A percentile compares a stretch with the other conserved stretches of the same genome.
Evolutionary conservation across 1,140 invertebrate species (phyloP).

Genomic region (Pseudomyrmex gracilis): DNA sequence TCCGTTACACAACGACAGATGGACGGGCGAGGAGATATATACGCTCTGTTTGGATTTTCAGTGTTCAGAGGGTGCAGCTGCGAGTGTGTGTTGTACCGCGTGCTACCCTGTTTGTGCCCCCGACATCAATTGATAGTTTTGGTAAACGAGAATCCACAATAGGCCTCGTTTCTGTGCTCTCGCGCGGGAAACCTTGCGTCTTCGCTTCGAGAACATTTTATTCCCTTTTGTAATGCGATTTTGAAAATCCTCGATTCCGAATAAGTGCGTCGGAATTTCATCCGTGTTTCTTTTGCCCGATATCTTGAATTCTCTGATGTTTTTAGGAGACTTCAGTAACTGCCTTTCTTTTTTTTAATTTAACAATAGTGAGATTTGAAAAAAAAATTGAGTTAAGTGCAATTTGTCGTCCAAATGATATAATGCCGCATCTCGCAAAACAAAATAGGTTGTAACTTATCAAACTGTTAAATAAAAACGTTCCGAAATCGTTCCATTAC

Average conservation of each 20-base stretch:
- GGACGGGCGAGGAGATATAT: constrained; percentile 77
- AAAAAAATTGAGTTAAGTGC: background rate
- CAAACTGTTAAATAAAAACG: background rate
- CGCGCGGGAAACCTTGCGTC: constrained; percentile 13
- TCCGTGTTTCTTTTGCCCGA: background rate
- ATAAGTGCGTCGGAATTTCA: background rate
- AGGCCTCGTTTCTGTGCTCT: constrained; percentile 47
- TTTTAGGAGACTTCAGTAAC: background rate
- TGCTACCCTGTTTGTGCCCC: constrained; percentile 70
- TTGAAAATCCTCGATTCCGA: constrained; percentile 7
- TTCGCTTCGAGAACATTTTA: constrained; percentile 39
- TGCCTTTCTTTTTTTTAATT: background rate
- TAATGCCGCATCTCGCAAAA: background rate
- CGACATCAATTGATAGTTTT: constrained; percentile 77
- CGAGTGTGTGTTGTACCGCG: constrained; percentile 75
- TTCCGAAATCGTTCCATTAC: background rate
- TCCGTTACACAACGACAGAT: constrained; percentile 84
- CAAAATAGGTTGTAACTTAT: background rate
- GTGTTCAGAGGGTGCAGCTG: constrained; percentile 78
- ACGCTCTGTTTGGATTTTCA: constrained; percentile 77
- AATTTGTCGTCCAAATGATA: background rate
- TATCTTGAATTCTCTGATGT: background rate
- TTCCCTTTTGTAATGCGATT: constrained; percentile 45
- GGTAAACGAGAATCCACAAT: constrained; percentile 73
- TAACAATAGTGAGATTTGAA: background rate